phyloP scores from a whole-genome alignment of 2,888 invertebrate species.

The Harpagoxenus sublaevis region DNA sequence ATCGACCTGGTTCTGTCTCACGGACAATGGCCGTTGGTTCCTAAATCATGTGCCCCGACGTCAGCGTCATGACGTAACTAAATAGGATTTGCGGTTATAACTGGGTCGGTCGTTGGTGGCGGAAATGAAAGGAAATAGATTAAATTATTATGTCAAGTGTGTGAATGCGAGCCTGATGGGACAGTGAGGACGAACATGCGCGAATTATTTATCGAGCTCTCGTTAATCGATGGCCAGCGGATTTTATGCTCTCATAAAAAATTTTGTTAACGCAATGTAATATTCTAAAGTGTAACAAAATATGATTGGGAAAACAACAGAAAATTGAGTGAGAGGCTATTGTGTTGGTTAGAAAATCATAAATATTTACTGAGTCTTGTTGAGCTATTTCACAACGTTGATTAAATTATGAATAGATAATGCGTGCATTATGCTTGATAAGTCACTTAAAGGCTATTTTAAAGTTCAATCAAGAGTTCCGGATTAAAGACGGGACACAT shows the following conservation, averaged over 20 bases:
- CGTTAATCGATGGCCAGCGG: constrained; percentile 16
- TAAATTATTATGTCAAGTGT: constrained; percentile 55
- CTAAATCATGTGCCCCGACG: constrained; percentile 37
- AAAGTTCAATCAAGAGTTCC: constrained; percentile 20
- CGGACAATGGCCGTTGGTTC: constrained; percentile 40
- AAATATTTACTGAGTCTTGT: constrained; percentile 1
- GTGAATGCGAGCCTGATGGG: constrained; percentile 12
- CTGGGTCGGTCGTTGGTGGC: constrained; percentile 37
- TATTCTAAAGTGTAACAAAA: background rate
- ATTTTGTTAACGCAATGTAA: constrained; percentile 9
- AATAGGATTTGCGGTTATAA: constrained; percentile 54
- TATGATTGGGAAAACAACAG: background rate
- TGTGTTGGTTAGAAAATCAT: constrained; percentile 1
- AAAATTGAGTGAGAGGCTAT: constrained; percentile 3
- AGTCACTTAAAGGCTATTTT: constrained; percentile 13
- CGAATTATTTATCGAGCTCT: constrained; percentile 40
- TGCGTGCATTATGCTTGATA: background rate
- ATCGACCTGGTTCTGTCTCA: constrained; percentile 47
- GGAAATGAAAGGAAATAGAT: constrained; percentile 55
- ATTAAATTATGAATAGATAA: constrained; percentile 28
- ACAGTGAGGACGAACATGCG: constrained; percentile 11
- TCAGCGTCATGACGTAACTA: constrained; percentile 49
- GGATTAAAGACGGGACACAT: background rate
- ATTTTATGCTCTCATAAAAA: constrained; percentile 16
- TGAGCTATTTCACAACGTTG: background rate